Conservation (phyloP, 2,797 vertebrate species). For the Chaunax sp. region DNA sequence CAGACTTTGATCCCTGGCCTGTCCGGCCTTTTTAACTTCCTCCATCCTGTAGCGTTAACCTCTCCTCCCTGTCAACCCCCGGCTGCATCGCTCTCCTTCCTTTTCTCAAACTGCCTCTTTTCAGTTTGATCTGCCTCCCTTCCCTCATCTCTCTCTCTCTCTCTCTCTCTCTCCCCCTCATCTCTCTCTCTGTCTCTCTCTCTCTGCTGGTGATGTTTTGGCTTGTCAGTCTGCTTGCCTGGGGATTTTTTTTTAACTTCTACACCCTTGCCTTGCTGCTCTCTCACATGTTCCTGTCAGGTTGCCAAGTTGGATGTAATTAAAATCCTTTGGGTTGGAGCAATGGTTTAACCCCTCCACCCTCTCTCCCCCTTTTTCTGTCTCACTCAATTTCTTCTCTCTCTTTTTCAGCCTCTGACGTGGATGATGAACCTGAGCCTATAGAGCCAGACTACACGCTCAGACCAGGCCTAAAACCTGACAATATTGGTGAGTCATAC, state of each 20-base stretch:
- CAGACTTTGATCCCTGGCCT: slow-evolving; percentile 75
- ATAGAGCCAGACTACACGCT: slow-evolving; percentile 95
- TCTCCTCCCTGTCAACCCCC: slow-evolving; percentile 60
- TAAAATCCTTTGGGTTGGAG: slow-evolving; percentile 59
- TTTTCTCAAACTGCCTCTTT: slow-evolving; percentile 64
- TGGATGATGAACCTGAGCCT: slow-evolving; percentile 88
- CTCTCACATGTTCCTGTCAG: slow-evolving; percentile 49
- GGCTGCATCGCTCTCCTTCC: slow-evolving; percentile 42
- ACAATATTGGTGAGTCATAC: slow-evolving; percentile 91
- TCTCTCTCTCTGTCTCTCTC: slow-evolving; percentile 14
- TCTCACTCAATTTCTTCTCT: slow-evolving; percentile 40
- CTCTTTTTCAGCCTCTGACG: slow-evolving; percentile 65
- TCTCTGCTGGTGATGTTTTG: slow-evolving; percentile 61
- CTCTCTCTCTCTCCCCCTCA: slow-evolving; percentile 9
- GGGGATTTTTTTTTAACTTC: slow-evolving; percentile 69
- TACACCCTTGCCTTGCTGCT: slow-evolving; percentile 39
- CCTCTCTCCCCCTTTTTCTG: slow-evolving; percentile 40
- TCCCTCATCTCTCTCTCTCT: slow-evolving; percentile 22
- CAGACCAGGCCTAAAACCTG: slow-evolving; percentile 93
- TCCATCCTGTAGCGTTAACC: slow-evolving; percentile 72
- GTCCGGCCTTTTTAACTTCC: slow-evolving; percentile 79
- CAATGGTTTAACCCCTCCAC: slow-evolving; percentile 69
- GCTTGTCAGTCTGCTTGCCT: slow-evolving; percentile 65
- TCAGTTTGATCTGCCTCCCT: slow-evolving; percentile 62
- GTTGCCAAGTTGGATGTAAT: slow-evolving; percentile 72